phyloP scores from a whole-genome alignment of 1,140 invertebrate species.

The Hesperophylax magnus region DNA sequence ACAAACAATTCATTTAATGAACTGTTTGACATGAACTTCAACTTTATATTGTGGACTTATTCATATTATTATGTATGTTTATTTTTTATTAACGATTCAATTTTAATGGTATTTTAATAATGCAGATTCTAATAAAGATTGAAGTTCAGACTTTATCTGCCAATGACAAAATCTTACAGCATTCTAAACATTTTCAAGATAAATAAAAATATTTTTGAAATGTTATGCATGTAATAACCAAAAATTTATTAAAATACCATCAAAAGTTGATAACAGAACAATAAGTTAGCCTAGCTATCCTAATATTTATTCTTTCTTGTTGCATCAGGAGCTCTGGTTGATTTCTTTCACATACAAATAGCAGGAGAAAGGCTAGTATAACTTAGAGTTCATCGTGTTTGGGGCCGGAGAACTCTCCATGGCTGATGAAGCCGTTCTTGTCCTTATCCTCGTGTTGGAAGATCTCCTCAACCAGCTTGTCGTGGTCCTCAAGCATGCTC shows the following conservation, averaged over 20 bases:
- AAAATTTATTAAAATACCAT: neutral
- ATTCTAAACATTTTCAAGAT: no score
- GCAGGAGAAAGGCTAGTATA: constrained; percentile 6
- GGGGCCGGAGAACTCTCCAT: constrained; percentile 95
- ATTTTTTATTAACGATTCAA: no score
- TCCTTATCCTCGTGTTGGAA: constrained; percentile 98
- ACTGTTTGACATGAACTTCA: no score
- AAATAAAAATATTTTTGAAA: no score
- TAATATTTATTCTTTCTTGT: constrained; percentile 49
- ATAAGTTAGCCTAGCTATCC: constrained; percentile 41
- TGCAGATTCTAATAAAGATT: no score
- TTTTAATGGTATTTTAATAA: no score
- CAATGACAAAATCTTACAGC: no score
- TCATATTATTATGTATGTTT: no score
- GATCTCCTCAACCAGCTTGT: constrained; percentile 95
- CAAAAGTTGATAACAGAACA: constrained; percentile 33
- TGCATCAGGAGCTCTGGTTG: constrained; percentile 50
- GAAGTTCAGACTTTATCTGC: no score
- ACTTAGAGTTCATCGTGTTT: constrained; percentile 96
- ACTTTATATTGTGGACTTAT: no score
- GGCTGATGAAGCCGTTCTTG: constrained; percentile 95
- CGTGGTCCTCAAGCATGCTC: constrained; percentile 90
- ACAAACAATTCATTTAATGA: neutral
- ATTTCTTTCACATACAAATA: constrained; percentile 26
- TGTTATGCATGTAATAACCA: no score